phyloP scores from a whole-genome alignment of 2,113 vertebrate genomes.

The Eonycteris spelaea region DNA sequence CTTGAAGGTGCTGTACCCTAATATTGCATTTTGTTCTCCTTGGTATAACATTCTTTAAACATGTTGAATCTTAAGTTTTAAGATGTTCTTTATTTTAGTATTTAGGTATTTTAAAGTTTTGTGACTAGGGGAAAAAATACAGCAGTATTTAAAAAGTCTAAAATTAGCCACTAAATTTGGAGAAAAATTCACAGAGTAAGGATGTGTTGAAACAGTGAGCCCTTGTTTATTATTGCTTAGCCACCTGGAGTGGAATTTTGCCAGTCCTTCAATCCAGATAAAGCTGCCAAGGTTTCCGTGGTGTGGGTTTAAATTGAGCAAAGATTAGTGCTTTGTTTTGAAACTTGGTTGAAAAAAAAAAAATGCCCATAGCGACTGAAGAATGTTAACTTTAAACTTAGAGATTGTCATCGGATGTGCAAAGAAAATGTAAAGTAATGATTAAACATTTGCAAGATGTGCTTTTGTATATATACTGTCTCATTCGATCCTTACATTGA shows the following conservation, averaged over 20 bases:
- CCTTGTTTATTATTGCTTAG: constrained; percentile 37
- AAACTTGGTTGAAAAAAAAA: constrained; percentile 37
- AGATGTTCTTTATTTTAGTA: constrained; percentile 24
- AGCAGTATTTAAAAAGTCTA: constrained; percentile 13
- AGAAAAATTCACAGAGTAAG: constrained; percentile 22
- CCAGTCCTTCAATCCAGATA: constrained; percentile 20
- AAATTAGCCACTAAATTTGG: neutral
- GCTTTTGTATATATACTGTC: neutral
- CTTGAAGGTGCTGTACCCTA: neutral
- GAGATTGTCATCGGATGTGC: neutral
- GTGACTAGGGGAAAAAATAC: neutral
- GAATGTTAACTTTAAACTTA: neutral
- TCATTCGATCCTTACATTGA: neutral
- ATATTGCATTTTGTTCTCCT: neutral
- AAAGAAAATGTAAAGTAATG: neutral
- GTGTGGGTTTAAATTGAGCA: constrained; percentile 31
- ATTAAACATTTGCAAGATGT: neutral
- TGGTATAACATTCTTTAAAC: neutral
- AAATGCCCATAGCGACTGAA: neutral
- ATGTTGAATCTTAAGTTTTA: constrained; percentile 25
- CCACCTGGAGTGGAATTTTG: constrained; percentile 60
- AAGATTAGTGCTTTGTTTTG: constrained; percentile 58
- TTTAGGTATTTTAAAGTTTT: constrained; percentile 36
- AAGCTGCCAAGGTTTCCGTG: constrained; percentile 42
- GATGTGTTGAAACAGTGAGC: constrained; percentile 20